Evolutionary conservation across 2,113 vertebrate species (phyloP).

Genomic region (human (Homo sapiens)): GRCh38 chr7:50819001-50819500

Average conservation of each 20-base stretch:
- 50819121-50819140: not conserved
- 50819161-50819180: not conserved
- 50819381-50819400: not conserved
- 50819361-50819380: too few species aligned
- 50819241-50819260: not conserved
- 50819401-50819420: fast-evolving
- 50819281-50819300: not conserved
- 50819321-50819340: too few species aligned
- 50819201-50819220: not conserved
- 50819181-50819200: not conserved
- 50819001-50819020: not conserved
- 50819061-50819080: not conserved
- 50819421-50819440: fast-evolving
- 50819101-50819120: fast-evolving
- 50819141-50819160: not conserved
- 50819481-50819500: not conserved
- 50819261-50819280: not conserved
- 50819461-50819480: too few species aligned
- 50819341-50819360: not conserved
- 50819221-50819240: not conserved
- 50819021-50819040: not conserved
- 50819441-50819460: too few species aligned
- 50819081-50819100: not conserved
- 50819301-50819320: not conserved
- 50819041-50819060: not conserved